Base-by-base conservation (phyloP, 2,797 vertebrate species). In the Geotrypetes seraphini region DNA sequence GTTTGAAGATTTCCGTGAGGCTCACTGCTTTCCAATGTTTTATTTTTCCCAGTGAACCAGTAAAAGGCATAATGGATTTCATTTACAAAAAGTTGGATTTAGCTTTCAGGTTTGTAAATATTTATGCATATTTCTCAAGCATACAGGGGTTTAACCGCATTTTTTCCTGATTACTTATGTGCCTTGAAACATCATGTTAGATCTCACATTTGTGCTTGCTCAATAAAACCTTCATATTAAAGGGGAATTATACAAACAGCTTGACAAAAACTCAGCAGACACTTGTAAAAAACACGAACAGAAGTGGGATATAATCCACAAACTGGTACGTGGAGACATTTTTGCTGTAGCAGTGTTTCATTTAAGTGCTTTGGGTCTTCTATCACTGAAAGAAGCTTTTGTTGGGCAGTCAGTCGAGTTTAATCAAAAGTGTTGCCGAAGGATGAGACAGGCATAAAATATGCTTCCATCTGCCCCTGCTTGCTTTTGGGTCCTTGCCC, bases 111-210 rank as follows among this genome's bases (percentile, higher is more conserved):
- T 71, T 66, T 76, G 43, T 75, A 78, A 83, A 76, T 78, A 75
- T 81, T 75, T 75, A 70, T 73, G 58, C 53, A 68, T 59, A 69
- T 73, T 72, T 78, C 51, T 47, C 58, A 70, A 69, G 63, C 73
- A 69, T 71, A 63, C 65, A 71, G 61, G 57, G 57, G 54, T 53
- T 71, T 50, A 63, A 41, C 66, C 64, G 51, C 57, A 73, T 71
- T 69, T 75, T 71, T 64, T 59, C 43, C 50, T 50, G 53, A 63
- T 79, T 71, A 71, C 55, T 77, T 73, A 65, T 66, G 47, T 48
- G 65, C 23, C 30, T 62, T 60, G 57, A 72, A 73, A 60, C 39
- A 73, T 74, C 63, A 67, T 57, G 50, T 44, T 49, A 57, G 50
- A 43, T 58, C 50, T 64, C 65, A 58, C 54, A 48, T 64, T 59